Conservation (phyloP, 2,797 vertebrate genomes). For the Vireo griseus region DNA sequence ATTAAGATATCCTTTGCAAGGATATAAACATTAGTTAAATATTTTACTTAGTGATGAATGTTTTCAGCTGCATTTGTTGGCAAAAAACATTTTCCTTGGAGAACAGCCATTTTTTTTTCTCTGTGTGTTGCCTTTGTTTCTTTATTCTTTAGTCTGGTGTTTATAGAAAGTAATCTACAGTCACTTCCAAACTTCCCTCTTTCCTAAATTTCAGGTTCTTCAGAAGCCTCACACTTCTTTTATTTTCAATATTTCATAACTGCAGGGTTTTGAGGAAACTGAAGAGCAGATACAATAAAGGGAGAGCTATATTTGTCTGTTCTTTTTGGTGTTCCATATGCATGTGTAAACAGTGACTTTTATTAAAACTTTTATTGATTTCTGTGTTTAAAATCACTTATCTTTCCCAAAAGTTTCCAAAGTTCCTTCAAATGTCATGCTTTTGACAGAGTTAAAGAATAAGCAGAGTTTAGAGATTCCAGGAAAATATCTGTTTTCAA, state of each 20-base stretch:
- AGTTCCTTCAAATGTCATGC: background rate
- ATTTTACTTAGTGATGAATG: background rate
- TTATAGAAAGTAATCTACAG: background rate
- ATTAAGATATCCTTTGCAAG: background rate
- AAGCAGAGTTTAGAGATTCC: background rate
- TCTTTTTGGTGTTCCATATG: background rate
- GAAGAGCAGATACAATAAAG: background rate
- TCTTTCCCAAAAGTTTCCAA: background rate
- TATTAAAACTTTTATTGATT: background rate
- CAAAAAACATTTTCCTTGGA: background rate
- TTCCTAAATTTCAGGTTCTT: background rate
- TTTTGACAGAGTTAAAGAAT: background rate
- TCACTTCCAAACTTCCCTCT: background rate
- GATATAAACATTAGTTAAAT: background rate
- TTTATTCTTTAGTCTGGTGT: background rate
- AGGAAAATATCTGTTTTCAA: background rate
- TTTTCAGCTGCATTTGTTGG: background rate
- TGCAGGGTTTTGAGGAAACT: background rate
- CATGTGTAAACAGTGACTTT: background rate
- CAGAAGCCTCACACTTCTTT: background rate
- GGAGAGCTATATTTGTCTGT: background rate
- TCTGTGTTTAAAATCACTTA: background rate
- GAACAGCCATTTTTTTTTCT: background rate
- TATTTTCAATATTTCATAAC: background rate
- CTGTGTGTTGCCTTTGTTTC: background rate